These are phyloP conservation scores for Ormyrus pomaceus DNA, from an alignment of 2,888 invertebrate genomes.

Conservation along the genomic window DNA sequence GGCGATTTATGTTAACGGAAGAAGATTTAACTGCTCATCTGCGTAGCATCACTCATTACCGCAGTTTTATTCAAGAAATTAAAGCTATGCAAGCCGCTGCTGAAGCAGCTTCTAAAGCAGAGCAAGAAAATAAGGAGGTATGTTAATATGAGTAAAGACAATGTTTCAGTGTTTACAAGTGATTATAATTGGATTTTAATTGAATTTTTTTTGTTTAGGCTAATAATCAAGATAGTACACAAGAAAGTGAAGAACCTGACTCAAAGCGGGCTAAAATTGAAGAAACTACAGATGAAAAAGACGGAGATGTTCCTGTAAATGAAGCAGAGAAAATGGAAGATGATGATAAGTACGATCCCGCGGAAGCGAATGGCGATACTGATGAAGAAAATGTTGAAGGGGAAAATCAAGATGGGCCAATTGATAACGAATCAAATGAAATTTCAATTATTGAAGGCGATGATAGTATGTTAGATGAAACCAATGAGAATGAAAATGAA, in stretches of 20 bases:
- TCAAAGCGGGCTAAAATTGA: constrained; percentile 52
- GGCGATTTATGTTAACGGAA: constrained; percentile 71
- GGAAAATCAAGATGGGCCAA: constrained; percentile 50
- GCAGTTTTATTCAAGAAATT: constrained; percentile 71
- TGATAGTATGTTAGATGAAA: constrained; percentile 45
- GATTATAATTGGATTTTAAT: background rate
- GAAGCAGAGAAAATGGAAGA: constrained; percentile 62
- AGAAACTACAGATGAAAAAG: constrained; percentile 48
- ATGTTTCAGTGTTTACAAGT: background rate
- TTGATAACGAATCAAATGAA: constrained; percentile 52
- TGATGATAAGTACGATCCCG: constrained; percentile 59
- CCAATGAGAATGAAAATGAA: constrained; percentile 45
- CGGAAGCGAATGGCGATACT: constrained; percentile 59
- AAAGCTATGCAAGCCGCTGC: constrained; percentile 66
- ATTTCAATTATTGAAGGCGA: constrained; percentile 49
- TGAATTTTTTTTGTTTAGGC: constrained; percentile 38
- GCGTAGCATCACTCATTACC: constrained; percentile 71
- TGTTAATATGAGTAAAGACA: constrained; percentile 1
- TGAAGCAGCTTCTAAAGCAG: constrained; percentile 60
- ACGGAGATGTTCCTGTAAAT: constrained; percentile 61
- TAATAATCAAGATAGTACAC: constrained; percentile 66
- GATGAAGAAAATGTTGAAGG: constrained; percentile 57
- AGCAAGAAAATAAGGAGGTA: constrained; percentile 64
- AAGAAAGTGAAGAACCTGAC: constrained; percentile 58
- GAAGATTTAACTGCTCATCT: constrained; percentile 73